phyloP scores from a whole-genome alignment of 2,888 invertebrate genomes.

The Cataglyphis rosenhaueri region DNA sequence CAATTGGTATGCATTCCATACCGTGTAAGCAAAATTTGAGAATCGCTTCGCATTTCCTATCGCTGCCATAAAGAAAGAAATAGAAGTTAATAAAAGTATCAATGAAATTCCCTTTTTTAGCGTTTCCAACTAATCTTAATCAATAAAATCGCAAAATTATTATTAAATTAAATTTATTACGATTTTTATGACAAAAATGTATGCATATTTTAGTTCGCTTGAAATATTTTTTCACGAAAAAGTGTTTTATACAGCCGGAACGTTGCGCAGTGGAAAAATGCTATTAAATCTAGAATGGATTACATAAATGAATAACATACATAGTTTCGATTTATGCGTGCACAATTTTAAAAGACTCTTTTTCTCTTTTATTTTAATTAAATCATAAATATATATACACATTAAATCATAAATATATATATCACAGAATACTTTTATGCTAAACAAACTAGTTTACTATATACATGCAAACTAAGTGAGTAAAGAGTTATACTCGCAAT shows the following conservation, averaged over 20 bases:
- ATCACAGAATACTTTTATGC: slow-evolving; percentile 1
- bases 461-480: slow-evolving; percentile 15
- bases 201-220: not conserved
- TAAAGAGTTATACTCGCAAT: slow-evolving; percentile 35
- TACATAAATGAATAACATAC: not conserved
- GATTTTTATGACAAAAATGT: not conserved
- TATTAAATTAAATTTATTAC: not conserved
- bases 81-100: slow-evolving; percentile 29
- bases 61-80: not conserved
- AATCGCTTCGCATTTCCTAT: slow-evolving; percentile 26
- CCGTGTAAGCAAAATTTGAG: slow-evolving; percentile 39
- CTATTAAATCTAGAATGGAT: not conserved
- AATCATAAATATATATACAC: not conserved
- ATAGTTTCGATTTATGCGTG: not conserved
- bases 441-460: not conserved
- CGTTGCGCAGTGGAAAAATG: not conserved
- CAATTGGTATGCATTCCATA: slow-evolving; percentile 38
- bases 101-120: not conserved
- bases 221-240: not conserved
- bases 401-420: not conserved
- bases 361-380: not conserved
- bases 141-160: slow-evolving; percentile 1
- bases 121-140: not conserved
- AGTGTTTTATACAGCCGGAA: not conserved
- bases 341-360: not conserved